Conservation (phyloP, 1,140 invertebrate genomes). For the Gyrodactylus salaris region DNA sequence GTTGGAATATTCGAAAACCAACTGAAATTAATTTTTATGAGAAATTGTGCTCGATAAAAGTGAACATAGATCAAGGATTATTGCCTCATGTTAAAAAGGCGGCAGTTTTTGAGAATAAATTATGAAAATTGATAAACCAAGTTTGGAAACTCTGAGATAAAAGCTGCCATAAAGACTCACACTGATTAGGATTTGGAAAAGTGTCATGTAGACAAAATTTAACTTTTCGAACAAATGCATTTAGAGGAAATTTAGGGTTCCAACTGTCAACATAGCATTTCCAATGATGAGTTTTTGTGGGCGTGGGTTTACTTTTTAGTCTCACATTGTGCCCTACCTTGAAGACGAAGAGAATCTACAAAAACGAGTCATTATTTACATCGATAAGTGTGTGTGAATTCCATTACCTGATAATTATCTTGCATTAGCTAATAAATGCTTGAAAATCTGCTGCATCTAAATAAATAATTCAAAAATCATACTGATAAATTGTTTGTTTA, state of each 20-base stretch:
- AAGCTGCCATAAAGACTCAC: no score
- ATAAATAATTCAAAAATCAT: background rate
- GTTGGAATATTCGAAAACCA: no score
- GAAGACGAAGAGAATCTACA: background rate
- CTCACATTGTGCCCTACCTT: background rate
- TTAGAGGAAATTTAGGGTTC: background rate
- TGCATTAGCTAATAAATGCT: background rate
- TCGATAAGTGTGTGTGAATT: no score
- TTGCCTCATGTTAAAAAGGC: no score
- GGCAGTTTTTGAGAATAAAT: no score
- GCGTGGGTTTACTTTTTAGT: background rate
- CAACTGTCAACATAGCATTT: background rate
- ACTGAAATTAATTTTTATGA: no score
- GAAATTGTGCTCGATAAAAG: no score
- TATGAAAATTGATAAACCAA: no score
- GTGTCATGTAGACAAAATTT: background rate
- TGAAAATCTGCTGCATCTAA: background rate
- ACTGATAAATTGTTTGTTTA: background rate
- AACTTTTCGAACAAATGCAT: background rate
- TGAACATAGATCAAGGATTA: no score
- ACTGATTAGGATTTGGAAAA: background rate
- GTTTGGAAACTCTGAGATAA: no score
- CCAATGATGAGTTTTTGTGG: background rate
- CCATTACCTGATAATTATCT: background rate
- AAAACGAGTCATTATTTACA: background rate